A percentile compares a stretch with the other conserved stretches of the same genome.
Evolutionary conservation across 1,140 invertebrate genomes (phyloP).

Genomic region (Amyelois transitella): DNA sequence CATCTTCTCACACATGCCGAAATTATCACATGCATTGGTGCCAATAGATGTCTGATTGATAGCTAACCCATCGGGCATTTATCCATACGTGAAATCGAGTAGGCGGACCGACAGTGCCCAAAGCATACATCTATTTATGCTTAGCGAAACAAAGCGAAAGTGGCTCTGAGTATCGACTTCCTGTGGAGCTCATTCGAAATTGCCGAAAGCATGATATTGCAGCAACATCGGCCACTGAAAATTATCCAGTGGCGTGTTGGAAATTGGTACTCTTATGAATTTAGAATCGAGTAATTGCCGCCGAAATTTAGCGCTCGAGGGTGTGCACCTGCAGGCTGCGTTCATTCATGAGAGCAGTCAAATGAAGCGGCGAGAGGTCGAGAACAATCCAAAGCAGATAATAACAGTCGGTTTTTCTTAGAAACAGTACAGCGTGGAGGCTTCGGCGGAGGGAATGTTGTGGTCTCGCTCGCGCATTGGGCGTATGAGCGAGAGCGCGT

Average conservation of each 20-base stretch:
- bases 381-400: conserved; percentile 63
- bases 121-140: conserved; percentile 25
- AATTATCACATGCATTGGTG: conserved; percentile 60
- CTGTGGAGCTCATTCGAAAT: conserved; percentile 40
- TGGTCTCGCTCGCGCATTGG: conserved; percentile 39
- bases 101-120: conserved; percentile 25
- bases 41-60: conserved; percentile 59
- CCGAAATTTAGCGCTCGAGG: conserved; percentile 50
- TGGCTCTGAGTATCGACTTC: conserved; percentile 43
- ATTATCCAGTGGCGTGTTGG: conserved; percentile 57
- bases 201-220: conserved; percentile 26
- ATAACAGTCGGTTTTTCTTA: conserved; percentile 71
- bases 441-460: conserved; percentile 48
- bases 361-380: conserved; percentile 48
- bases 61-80: conserved; percentile 27
- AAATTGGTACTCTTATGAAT: conserved; percentile 46
- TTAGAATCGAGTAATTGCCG: conserved; percentile 49
- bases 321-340: conserved; percentile 60
- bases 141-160: conserved; percentile 41
- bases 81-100: conserved; percentile 28
- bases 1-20: conserved; percentile 50
- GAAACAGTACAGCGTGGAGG: conserved; percentile 61
- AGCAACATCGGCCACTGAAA: conserved; percentile 47
- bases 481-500: conserved; percentile 49
- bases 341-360: conserved; percentile 63